Percentiles rank a stretch among this genome's conserved stretches.
These are phyloP conservation scores for Apodemus agrarius DNA, from an alignment of 2,797 vertebrate genomes.

Conservation along the genomic window DNA sequence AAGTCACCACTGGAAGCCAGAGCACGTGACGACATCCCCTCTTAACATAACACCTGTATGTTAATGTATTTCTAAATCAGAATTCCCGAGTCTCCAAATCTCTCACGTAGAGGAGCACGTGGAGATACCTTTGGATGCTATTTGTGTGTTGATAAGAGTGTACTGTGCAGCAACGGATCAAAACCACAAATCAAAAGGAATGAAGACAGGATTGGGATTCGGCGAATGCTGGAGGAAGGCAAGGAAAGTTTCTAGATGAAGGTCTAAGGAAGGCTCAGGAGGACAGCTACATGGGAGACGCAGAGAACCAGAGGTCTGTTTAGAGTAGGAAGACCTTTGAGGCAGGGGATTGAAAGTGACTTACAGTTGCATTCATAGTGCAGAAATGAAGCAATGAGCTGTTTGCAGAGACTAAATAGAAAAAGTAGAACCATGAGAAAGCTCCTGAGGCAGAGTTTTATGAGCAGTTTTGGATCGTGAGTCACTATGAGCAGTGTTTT, in stretches of 20 bases:
- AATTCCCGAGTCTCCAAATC: background rate
- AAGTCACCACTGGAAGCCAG: background rate
- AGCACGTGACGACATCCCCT: background rate
- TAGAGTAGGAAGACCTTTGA: background rate
- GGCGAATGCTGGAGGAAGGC: background rate
- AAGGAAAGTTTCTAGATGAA: background rate
- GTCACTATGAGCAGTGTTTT: background rate
- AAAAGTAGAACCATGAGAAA: background rate
- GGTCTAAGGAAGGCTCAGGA: background rate
- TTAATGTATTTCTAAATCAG: slow-evolving; percentile 6
- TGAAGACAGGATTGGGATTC: background rate
- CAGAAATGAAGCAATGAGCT: background rate
- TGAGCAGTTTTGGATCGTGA: background rate
- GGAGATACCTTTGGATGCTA: background rate
- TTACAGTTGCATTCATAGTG: background rate
- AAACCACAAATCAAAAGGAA: background rate
- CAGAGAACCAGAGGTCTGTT: background rate
- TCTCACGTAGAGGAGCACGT: background rate
- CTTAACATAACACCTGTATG: background rate
- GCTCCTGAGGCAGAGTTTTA: background rate
- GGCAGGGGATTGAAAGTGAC: background rate
- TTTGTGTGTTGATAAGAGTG: background rate
- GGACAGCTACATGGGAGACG: background rate
- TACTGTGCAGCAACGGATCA: background rate
- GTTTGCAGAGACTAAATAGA: background rate